These are phyloP conservation scores for Falco naumanni DNA, from an alignment of 2,797 vertebrate genomes.

Conservation along the genomic window DNA sequence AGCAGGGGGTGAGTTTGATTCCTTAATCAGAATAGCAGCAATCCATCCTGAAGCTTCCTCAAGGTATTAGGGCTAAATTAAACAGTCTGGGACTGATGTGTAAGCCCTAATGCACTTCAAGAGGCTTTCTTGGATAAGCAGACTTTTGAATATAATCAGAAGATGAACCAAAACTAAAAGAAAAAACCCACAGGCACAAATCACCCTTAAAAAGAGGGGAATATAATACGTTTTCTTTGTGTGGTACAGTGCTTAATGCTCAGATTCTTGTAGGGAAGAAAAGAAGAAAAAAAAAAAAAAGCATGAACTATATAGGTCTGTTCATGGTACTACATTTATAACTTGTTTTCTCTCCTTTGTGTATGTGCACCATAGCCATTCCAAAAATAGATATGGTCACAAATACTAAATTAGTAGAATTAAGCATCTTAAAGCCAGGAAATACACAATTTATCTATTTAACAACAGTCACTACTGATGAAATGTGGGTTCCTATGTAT, in stretches of 20 bases:
- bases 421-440: neutral
- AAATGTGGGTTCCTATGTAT: neutral
- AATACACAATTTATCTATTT: neutral
- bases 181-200: slow-evolving; percentile 23
- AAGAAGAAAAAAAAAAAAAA: neutral
- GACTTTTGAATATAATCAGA: slow-evolving; percentile 25
- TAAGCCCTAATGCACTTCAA: slow-evolving; percentile 49
- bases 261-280: neutral
- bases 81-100: slow-evolving; percentile 34
- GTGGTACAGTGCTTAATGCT: neutral
- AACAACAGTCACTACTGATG: neutral
- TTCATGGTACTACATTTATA: neutral
- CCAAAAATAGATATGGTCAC: slow-evolving; percentile 17
- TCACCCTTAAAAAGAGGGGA: neutral
- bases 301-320: neutral
- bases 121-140: slow-evolving; percentile 25
- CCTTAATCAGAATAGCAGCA: slow-evolving; percentile 29
- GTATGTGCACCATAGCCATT: neutral
- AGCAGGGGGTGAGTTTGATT: slow-evolving; percentile 16
- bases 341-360: slow-evolving; percentile 26
- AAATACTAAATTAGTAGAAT: slow-evolving; percentile 17
- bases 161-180: slow-evolving; percentile 20
- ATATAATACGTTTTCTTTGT: neutral
- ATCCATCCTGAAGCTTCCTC: slow-evolving; percentile 52
- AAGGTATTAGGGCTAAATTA: slow-evolving; percentile 65